phyloP scores from a whole-genome alignment of 1,140 invertebrate species.

The Sycophila sp. region DNA sequence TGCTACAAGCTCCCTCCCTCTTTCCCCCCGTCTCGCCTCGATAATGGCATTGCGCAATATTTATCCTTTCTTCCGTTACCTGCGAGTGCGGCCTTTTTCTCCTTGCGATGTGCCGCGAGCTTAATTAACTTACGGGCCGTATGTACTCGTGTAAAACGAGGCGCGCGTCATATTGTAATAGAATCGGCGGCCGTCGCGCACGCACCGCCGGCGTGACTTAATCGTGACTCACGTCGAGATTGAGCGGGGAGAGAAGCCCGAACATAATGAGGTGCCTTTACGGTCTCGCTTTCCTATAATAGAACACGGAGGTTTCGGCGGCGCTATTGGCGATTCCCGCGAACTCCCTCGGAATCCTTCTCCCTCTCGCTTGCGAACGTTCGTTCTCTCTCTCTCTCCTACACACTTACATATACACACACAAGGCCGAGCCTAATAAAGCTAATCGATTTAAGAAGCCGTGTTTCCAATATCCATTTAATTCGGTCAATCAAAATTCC shows the following conservation, averaged over 20 bases:
- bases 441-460: constrained; percentile 58
- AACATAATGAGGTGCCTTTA: constrained; percentile 31
- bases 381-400: constrained; percentile 21
- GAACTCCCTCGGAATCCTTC: neutral
- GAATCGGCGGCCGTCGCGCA: neutral
- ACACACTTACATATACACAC: too few species aligned
- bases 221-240: constrained; percentile 7
- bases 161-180: neutral
- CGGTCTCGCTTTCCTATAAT: constrained; percentile 42
- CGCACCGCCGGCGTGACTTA: neutral
- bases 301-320: constrained; percentile 53
- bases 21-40: too few species aligned
- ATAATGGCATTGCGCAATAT: too few species aligned
- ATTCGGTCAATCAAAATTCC: constrained; percentile 67
- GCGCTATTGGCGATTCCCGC: too few species aligned
- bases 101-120: neutral
- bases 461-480: constrained; percentile 64
- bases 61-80: too few species aligned
- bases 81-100: too few species aligned
- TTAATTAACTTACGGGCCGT: neutral
- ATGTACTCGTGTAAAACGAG: neutral
- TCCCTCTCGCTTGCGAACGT: neutral
- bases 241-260: neutral
- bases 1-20: too few species aligned
- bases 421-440: constrained; percentile 53